Percentiles rank a stretch among this genome's conserved stretches.
These are phyloP conservation scores for Liasis olivaceus DNA, from an alignment of 2,797 vertebrate species.

Conservation along the genomic window DNA sequence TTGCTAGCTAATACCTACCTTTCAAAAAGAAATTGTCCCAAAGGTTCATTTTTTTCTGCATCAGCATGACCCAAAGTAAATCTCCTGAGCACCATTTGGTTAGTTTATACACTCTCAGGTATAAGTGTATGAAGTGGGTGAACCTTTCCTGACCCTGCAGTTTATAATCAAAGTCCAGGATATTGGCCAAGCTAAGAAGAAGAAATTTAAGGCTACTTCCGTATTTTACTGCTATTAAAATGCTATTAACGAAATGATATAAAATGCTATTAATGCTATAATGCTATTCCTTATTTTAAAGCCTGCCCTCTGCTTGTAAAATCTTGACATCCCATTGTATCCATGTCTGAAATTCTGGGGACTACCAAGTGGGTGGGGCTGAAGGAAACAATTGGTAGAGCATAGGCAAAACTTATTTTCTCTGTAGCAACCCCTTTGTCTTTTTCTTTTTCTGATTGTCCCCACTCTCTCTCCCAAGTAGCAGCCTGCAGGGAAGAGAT, in stretches of 20 bases:
- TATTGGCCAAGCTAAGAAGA: neutral
- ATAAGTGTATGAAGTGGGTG: neutral
- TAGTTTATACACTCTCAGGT: slow-evolving; percentile 2
- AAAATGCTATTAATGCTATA: too few species aligned
- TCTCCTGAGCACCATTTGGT: neutral
- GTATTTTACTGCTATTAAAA: too few species aligned
- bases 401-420: neutral
- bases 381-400: neutral
- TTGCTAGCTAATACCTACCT: slow-evolving; percentile 20
- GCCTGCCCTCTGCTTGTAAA: neutral
- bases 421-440: neutral
- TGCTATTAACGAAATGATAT: too few species aligned
- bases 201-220: neutral
- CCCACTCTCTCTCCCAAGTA: neutral
- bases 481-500: neutral
- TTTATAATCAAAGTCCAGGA: slow-evolving; percentile 20
- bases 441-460: neutral
- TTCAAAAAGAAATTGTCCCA: neutral
- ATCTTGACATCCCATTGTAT: neutral
- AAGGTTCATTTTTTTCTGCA: slow-evolving; percentile 17
- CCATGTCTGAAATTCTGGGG: neutral
- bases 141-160: neutral
- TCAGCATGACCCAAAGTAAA: neutral
- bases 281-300: neutral
- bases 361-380: neutral